Evolutionary conservation across 2,797 vertebrate genomes (phyloP), one percentile per base, ranked within the genome.

Genomic region (Oryzias dopingdopingensis): DNA sequence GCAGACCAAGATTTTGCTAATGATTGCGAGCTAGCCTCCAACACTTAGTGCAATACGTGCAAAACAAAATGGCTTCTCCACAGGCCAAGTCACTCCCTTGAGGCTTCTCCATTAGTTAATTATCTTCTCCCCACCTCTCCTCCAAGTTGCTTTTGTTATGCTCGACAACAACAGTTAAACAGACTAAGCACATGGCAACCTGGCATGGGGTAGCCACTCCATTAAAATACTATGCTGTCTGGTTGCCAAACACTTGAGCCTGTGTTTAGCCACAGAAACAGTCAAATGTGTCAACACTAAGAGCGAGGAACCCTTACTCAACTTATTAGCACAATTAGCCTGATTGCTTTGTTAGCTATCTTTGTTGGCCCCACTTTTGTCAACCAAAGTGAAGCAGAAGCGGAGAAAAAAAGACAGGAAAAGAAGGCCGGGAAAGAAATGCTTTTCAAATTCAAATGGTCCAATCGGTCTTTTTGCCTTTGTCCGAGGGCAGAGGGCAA

Each of bases 271-370:
- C 86, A 86, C 83, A 85, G 85, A 86, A 89, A 90, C 86, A 83
- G 62, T 75, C 80, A 85, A 88, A 92, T 89, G 89, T 92, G 91
- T 91, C 88, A 91, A 91, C 87, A 90, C 2, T 29, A 75, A 73
- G 77, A 79, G 85, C 18, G 62, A 80, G 84, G 87, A 89, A 86
- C 88, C 75, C 79, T 62, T 80, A 82, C 87, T 91, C 90, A 79
- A 89, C 87, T 86, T 89, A 92, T 92, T 92, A 92, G 88, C 74
- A 79, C 91, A 81, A 92, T 93, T 91, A 92, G 87, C 77, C 86
- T 79, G 84, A 90, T 89, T 88, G 89, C 88, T 89, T 87, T 89
- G 86, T 89, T 63, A 18, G 54, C 82, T 62, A 83, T 87, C 88
- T 90, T 92, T 90, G 88, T 91, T 81, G 72, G 73, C 66, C 66